These are phyloP conservation scores for Ellobius talpinus DNA, from an alignment of 2,113 vertebrate genomes.

Conservation along the genomic window DNA sequence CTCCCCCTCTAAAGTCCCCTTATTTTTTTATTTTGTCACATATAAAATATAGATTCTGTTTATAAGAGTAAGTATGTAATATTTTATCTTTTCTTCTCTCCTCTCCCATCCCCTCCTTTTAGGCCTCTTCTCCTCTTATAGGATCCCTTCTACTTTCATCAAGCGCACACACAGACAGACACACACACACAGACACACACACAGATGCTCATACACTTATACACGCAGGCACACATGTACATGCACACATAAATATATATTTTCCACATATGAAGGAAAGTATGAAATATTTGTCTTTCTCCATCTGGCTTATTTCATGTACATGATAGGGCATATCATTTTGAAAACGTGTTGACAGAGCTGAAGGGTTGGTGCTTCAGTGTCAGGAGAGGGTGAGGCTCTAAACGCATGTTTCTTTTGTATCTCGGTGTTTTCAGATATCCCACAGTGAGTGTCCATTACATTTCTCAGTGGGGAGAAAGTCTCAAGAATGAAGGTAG, in stretches of 20 bases:
- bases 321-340: not conserved
- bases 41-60: not conserved
- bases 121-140: not conserved
- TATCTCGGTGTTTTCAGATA: not conserved
- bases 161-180: no score
- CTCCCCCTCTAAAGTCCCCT: not conserved
- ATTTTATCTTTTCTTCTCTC: not conserved
- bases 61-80: not conserved
- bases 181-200: not conserved
- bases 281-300: not conserved
- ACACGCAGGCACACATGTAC: not conserved
- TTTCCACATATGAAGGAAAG: not conserved
- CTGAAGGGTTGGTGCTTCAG: not conserved
- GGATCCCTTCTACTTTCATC: not conserved
- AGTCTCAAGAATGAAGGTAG: not conserved
- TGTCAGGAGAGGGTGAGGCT: not conserved
- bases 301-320: not conserved
- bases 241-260: not conserved
- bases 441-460: not conserved
- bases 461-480: not conserved
- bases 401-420: not conserved
- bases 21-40: not conserved
- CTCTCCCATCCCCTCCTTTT: no score
- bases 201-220: not conserved
- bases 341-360: not conserved